A percentile compares a stretch with the other conserved stretches of the same genome.
These are phyloP conservation scores for Tenrec ecaudatus DNA, from an alignment of 2,113 vertebrate species.

Conservation along the genomic window DNA sequence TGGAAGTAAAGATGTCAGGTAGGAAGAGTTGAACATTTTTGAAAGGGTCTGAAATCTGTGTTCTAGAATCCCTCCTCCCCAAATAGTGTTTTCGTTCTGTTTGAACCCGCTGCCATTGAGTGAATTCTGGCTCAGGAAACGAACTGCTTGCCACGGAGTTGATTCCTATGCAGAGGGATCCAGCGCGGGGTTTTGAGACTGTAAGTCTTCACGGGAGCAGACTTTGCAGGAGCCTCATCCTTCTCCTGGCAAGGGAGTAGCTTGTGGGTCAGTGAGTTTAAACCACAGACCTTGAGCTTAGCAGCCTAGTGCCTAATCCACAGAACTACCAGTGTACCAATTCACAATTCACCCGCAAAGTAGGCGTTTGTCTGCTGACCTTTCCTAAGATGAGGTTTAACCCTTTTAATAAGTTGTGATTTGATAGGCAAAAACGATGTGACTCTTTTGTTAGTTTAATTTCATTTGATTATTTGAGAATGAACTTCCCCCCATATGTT, in stretches of 20 bases:
- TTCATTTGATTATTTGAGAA: conserved; percentile 24
- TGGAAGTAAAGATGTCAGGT: not conserved
- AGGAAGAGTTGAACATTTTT: not conserved
- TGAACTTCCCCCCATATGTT: not conserved
- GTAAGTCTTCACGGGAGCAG: too few relatives aligned
- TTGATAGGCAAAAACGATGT: not conserved
- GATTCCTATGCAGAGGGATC: too few relatives aligned
- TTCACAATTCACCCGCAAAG: not conserved
- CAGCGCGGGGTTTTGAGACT: too few relatives aligned
- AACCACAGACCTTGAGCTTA: too few relatives aligned
- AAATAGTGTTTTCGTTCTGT: not conserved
- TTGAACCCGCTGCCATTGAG: too few relatives aligned
- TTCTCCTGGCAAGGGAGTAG: too few relatives aligned
- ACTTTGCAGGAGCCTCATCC: too few relatives aligned
- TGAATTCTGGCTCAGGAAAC: too few relatives aligned
- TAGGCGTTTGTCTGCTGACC: not conserved
- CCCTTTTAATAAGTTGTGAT: conserved; percentile 13
- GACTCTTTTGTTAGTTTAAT: conserved; percentile 13
- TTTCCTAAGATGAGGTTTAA: not conserved
- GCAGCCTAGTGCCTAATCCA: too few relatives aligned
- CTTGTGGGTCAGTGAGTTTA: too few relatives aligned
- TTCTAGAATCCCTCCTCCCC: not conserved
- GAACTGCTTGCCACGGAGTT: too few relatives aligned
- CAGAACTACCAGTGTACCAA: not conserved
- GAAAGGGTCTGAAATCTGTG: conserved; percentile 33